These are phyloP conservation scores for Botia kubotai DNA, from an alignment of 2,797 vertebrate genomes.

Conservation along the genomic window DNA sequence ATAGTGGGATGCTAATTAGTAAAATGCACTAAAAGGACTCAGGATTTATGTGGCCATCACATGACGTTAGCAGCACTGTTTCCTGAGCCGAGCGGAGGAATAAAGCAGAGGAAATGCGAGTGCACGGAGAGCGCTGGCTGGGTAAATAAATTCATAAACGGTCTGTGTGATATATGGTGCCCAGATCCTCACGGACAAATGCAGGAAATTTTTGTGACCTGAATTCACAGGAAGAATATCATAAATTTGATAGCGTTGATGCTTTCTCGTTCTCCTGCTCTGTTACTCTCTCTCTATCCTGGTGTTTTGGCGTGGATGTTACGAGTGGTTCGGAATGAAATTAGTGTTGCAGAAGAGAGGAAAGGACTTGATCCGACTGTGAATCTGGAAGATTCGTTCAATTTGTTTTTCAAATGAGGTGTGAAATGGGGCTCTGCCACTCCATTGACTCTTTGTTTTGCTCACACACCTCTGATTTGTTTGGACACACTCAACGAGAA, in stretches of 20 bases:
- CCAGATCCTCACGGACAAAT: conserved; percentile 62
- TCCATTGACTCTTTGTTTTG: conserved; percentile 36
- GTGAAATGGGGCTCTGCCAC: conserved; percentile 66
- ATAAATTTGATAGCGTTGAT: conserved; percentile 58
- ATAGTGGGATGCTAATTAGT: conserved; percentile 91
- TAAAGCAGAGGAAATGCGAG: conserved; percentile 41
- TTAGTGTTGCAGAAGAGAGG: conserved; percentile 18
- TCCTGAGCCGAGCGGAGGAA: conserved; percentile 36
- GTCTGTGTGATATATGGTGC: conserved; percentile 62
- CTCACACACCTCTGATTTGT: conserved; percentile 46
- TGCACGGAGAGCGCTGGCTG: conserved; percentile 34
- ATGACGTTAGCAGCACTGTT: conserved; percentile 31
- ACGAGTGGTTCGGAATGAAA: conserved; percentile 37
- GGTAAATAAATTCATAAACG: conserved; percentile 65
- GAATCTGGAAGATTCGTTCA: conserved; percentile 75
- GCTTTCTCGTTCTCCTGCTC: conserved; percentile 9
- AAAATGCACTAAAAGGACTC: conserved; percentile 83
- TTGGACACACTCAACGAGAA: conserved; percentile 42
- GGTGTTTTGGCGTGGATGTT: conserved; percentile 19
- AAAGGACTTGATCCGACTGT: conserved; percentile 57
- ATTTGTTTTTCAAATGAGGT: conserved; percentile 82
- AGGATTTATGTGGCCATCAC: conserved; percentile 80
- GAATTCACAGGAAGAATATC: conserved; percentile 62
- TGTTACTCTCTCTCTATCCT: conserved; percentile 4
- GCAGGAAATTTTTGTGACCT: conserved; percentile 64